Evolutionary conservation across 2,888 invertebrate species (phyloP), one percentile per base, ranked within the genome.

Genomic region (Acanthacorydalis orientalis): DNA sequence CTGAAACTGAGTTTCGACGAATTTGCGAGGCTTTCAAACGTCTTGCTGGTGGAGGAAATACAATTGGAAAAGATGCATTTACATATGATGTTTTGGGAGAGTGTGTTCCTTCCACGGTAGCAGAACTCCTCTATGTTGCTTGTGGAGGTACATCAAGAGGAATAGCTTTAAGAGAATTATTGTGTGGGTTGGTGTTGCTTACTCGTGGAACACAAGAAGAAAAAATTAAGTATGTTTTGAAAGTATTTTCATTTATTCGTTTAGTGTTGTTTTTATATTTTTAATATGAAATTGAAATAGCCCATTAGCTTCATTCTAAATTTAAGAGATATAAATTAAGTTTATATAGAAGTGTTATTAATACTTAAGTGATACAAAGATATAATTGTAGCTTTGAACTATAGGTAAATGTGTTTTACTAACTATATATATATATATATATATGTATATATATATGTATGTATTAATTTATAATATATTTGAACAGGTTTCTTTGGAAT

Each of bases 11-110:
- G 67, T 71, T 82, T 57, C 82, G 83, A 63, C 75, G 90, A 55
- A 76, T 91, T 50, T 82, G 83, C 60, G 89, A 90, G 67, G 87
- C 90, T 43, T 91, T 89, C 65, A 88, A 88, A 62, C 75, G 86
- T 60, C 78, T 84, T 55, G 82, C 87, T 48, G 83, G 83, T 59
- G 79, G 78, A 23, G 74, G 75, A 49, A 71, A 73, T 56, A 70
- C 77, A 55, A 71, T 87, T 60, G 80, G 80, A 57, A 78, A 83
- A 57, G 77, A 77, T 59, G 78, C 81, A 40, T 91, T 92, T 65
- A 78, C 81, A 48, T 79, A 80, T 60, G 87, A 90, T 67, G 89
- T 91, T 46, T 69, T 91, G 50, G 87, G 89, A 56, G 89, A 90
- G 64, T 83, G 85, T 46, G 87, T 91, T 16, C 91, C 91, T 3